Conservation (phyloP, 1,140 invertebrate species). For the Agrypnia vestita region DNA sequence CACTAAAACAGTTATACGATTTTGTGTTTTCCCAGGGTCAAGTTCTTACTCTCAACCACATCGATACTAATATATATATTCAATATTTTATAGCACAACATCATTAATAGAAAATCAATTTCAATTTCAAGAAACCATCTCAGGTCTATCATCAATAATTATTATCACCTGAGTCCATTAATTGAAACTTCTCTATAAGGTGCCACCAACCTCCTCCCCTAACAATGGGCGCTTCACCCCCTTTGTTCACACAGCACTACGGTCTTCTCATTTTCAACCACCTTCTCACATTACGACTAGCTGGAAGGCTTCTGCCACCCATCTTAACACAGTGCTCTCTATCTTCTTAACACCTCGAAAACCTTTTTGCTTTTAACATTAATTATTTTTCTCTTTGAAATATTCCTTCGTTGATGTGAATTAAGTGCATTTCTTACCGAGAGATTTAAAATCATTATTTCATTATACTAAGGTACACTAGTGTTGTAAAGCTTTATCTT, state of each 20-base stretch:
- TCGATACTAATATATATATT: no score
- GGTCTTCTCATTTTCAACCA: not conserved
- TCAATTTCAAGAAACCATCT: not conserved
- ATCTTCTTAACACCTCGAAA: not conserved
- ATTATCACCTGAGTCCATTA: conserved; percentile 1
- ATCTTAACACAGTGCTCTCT: not conserved
- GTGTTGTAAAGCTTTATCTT: no score
- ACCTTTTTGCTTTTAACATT: no score
- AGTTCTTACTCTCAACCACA: no score
- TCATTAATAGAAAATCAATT: not conserved
- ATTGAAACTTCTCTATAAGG: not conserved
- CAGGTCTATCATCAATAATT: not conserved
- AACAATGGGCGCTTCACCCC: not conserved
- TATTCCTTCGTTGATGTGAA: no score
- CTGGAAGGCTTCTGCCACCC: not conserved
- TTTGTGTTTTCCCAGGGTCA: no score
- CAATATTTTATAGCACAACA: no score
- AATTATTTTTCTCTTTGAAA: no score
- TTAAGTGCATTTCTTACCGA: no score
- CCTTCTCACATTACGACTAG: not conserved
- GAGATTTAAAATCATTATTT: no score
- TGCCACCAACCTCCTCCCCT: not conserved
- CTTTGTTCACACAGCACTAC: not conserved
- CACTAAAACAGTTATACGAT: no score
- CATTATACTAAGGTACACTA: no score